These are phyloP conservation scores for Amblyornis subalaris DNA, from an alignment of 2,113 vertebrate species.

Conservation along the genomic window DNA sequence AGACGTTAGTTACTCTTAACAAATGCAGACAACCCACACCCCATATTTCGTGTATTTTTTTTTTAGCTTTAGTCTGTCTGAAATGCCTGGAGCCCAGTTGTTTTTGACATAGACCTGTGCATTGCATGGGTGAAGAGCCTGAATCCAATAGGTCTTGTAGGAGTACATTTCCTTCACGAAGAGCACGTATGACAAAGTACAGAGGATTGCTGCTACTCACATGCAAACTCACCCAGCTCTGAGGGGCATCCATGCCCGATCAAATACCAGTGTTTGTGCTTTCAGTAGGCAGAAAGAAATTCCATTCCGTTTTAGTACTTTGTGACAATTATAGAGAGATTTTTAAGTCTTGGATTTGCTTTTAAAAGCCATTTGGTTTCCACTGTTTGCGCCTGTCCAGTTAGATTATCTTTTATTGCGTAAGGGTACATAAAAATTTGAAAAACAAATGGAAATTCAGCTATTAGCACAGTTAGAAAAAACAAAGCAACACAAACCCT, in stretches of 20 bases:
- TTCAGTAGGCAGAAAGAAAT: neutral
- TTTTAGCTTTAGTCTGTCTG: neutral
- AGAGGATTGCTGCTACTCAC: neutral
- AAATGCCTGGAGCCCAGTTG: rapidly evolving
- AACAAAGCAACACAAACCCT: conserved; percentile 1
- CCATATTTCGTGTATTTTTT: neutral
- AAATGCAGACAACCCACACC: neutral
- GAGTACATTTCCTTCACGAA: neutral
- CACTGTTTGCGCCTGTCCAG: neutral
- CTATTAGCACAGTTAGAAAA: neutral
- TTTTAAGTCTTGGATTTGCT: neutral
- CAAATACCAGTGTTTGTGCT: neutral
- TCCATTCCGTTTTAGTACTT: neutral
- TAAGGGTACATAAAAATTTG: conserved; percentile 13
- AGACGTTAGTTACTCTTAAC: neutral
- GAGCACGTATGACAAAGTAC: neutral
- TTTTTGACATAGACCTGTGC: neutral
- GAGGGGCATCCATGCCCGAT: neutral
- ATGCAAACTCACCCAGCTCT: neutral
- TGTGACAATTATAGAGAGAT: neutral
- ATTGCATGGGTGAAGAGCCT: neutral
- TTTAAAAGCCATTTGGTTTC: conserved; percentile 1
- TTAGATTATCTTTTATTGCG: conserved; percentile 42
- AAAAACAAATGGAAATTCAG: conserved; percentile 34
- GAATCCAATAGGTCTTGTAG: neutral